Conservation (phyloP, 2,888 invertebrate genomes). For the Ceraclea dissimilis region DNA sequence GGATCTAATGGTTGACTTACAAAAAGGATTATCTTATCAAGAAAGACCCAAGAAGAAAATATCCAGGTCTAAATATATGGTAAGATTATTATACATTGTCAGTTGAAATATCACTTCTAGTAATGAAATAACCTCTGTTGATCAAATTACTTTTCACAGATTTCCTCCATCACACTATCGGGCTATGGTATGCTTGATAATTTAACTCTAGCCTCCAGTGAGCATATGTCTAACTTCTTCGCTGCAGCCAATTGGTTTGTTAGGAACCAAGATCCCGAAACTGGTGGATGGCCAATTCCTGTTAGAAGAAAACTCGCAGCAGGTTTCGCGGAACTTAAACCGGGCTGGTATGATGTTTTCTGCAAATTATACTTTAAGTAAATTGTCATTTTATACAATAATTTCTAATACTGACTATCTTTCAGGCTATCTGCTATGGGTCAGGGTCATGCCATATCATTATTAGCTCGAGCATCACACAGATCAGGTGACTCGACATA, state of each 20-base stretch:
- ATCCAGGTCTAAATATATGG: slow-evolving; percentile 63
- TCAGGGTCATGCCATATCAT: slow-evolving; percentile 93
- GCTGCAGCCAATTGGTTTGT: slow-evolving; percentile 92
- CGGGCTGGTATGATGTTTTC: slow-evolving; percentile 64
- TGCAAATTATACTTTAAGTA: too few relatives aligned
- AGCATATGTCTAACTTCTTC: slow-evolving; percentile 86
- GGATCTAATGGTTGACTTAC: slow-evolving; percentile 83
- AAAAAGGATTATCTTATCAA: slow-evolving; percentile 72
- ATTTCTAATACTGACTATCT: background rate
- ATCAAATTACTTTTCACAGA: too few relatives aligned
- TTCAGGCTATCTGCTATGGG: slow-evolving; percentile 96
- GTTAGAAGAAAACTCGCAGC: slow-evolving; percentile 69
- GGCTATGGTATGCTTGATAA: slow-evolving; percentile 72
- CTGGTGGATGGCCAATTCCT: slow-evolving; percentile 92
- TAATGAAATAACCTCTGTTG: slow-evolving; percentile 12
- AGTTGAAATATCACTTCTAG: background rate
- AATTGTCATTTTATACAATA: background rate
- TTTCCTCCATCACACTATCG: slow-evolving; percentile 56
- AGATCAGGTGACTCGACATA: slow-evolving; percentile 72
- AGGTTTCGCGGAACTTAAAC: slow-evolving; percentile 68
- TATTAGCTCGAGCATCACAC: slow-evolving; percentile 85
- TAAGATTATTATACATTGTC: slow-evolving; percentile 29
- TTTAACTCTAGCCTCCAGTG: slow-evolving; percentile 69
- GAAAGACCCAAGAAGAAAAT: slow-evolving; percentile 63
- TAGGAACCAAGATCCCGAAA: slow-evolving; percentile 68